Percentiles rank a stretch among this genome's conserved stretches.
phyloP scores from a whole-genome alignment of 2,797 vertebrate species.

The Enteromius thamalakanensis region DNA sequence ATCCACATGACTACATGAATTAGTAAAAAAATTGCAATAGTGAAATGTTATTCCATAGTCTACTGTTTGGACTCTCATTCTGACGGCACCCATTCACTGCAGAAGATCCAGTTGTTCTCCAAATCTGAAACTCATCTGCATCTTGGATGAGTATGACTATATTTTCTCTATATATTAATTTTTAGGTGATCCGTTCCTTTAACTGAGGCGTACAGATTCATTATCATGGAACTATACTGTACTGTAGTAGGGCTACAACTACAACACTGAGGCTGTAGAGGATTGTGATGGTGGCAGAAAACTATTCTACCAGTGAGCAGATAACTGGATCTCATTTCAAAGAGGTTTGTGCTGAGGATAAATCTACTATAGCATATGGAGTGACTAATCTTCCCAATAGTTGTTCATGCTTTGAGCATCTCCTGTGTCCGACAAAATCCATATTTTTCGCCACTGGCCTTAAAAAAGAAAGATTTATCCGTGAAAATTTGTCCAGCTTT shows the following conservation, averaged over 20 bases:
- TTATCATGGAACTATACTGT: not conserved
- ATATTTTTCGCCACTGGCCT: conserved; percentile 27
- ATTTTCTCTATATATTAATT: not conserved
- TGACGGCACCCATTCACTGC: too few species aligned
- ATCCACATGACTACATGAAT: not conserved
- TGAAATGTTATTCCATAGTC: too few species aligned
- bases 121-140: not conserved
- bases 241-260: not conserved
- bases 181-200: not conserved
- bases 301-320: conserved; percentile 13
- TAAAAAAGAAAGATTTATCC: conserved; percentile 24
- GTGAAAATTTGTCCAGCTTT: not conserved
- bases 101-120: not conserved
- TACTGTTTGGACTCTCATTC: not conserved
- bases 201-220: not conserved
- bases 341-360: conserved; percentile 30
- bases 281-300: not conserved
- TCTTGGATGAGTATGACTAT: not conserved
- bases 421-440: conserved; percentile 23
- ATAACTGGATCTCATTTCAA: conserved; percentile 40
- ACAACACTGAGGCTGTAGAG: not conserved
- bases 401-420: conserved; percentile 5
- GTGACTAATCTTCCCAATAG: conserved; percentile 23
- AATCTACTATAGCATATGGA: conserved; percentile 32
- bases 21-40: too few species aligned